Evolutionary conservation across 2,797 vertebrate genomes (phyloP), one percentile per base, ranked within the genome.

Genomic region (Bufotes viridis): DNA sequence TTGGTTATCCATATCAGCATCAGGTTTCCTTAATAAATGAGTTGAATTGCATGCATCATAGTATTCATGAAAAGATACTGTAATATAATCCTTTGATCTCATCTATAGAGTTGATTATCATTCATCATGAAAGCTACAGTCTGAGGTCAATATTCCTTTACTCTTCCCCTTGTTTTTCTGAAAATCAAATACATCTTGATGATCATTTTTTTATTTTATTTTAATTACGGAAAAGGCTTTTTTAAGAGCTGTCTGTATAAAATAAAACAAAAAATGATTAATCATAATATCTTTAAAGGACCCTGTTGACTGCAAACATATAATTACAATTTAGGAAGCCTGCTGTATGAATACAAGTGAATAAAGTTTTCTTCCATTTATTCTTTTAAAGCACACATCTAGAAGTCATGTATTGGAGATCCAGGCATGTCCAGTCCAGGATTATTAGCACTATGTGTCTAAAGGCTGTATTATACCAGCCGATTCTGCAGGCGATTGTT

Each of bases 51-150:
- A 42, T 18, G 22, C 24, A 14, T 17, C 24, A 63, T 24, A 20
- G 55, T 49, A 61, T 49, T 49, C 14, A 60, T 53, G 29, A 81
- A 42, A 1, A 80, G 78, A 74, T 18, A 74, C 17, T 49, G 7
- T 51, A 49, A 15, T 61, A 51, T 20, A 20, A 74, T 26, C 53
- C n/a, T 49, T 87, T 87, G 78, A 81, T 87, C 63, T 80, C 24
- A 12, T 87, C 13, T 22, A 74, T 51, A 49, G 11, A 29, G 17
- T 63, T 61, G 65, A 87, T 81, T 72, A 42, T 24, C 20, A 81
- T 60, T 15, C 65, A 87, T 26, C 51, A 13, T 81, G 53, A 81
- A 70, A 81, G 60, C 65, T 42, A 15, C 65, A 72, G 29, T 6
- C 42, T 42, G 42, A 86, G 76, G 85, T 80, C 75, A 86, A 70